Evolutionary conservation across 2,888 invertebrate species (phyloP).

Genomic region (Trachelus tabidus): DNA sequence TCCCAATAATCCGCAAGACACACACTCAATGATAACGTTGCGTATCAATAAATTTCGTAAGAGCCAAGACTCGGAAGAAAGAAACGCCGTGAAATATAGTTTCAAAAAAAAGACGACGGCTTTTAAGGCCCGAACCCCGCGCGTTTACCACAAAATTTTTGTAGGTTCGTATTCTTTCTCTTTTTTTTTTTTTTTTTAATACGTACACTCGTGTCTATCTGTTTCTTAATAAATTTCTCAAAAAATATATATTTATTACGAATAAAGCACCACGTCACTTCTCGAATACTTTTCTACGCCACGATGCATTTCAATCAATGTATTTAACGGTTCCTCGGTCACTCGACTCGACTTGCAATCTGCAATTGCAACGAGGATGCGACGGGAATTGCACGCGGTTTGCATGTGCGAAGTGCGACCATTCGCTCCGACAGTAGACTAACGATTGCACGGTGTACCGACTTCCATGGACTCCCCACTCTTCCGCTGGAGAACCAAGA

Average conservation of each 20-base stretch:
- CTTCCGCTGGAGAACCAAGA: conserved; percentile 11
- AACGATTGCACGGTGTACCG: conserved; percentile 50
- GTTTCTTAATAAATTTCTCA: neutral
- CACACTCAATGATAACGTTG: neutral
- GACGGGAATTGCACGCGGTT: conserved; percentile 40
- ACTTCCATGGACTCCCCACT: conserved; percentile 22
- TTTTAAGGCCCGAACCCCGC: neutral
- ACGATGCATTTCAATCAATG: conserved; percentile 26
- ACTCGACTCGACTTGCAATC: conserved; percentile 9
- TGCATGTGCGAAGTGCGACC: conserved; percentile 40
- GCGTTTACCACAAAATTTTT: neutral
- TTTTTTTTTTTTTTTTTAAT: neutral
- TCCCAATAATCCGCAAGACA: conserved; percentile 22
- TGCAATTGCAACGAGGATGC: neutral
- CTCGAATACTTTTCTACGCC: conserved; percentile 24
- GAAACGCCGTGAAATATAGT: neutral
- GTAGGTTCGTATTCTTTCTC: neutral
- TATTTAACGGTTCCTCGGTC: conserved; percentile 4
- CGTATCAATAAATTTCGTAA: neutral
- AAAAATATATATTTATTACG: neutral
- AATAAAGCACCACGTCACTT: conserved; percentile 44
- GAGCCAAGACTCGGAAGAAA: neutral
- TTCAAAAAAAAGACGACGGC: neutral
- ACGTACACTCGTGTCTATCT: neutral
- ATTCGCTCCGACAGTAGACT: conserved; percentile 48